phyloP scores from a whole-genome alignment of 2,113 vertebrate species.

The Hippocampus barbouri region DNA sequence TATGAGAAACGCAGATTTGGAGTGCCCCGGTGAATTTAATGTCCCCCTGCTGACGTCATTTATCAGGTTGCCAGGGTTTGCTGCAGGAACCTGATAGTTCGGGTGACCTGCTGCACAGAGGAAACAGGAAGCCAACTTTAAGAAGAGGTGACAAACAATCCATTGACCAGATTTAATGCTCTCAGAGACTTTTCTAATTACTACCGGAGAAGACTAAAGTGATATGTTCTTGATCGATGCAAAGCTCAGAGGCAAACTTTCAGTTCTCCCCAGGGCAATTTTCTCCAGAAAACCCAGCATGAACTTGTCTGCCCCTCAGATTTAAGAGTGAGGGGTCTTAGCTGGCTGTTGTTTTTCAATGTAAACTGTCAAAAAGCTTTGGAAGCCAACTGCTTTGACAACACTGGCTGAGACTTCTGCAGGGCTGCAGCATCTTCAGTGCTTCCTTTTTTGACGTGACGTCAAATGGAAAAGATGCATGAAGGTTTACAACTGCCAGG shows the following conservation, averaged over 20 bases:
- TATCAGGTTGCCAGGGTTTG: conserved; percentile 45
- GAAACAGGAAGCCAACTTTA: conserved; percentile 45
- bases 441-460: conserved; percentile 19
- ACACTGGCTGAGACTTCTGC: conserved; percentile 22
- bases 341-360: conserved; percentile 69
- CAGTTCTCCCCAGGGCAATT: conserved; percentile 31
- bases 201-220: conserved; percentile 33
- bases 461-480: not conserved
- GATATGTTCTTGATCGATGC: conserved; percentile 42
- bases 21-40: conserved; percentile 56
- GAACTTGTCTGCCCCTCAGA: conserved; percentile 50
- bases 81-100: conserved; percentile 43
- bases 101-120: conserved; percentile 30
- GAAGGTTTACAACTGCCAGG: not conserved
- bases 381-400: conserved; percentile 59
- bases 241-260: conserved; percentile 29
- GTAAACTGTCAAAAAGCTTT: conserved; percentile 55
- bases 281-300: conserved; percentile 26
- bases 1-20: conserved; percentile 51
- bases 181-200: conserved; percentile 47
- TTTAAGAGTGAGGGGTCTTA: conserved; percentile 38
- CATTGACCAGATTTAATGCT: conserved; percentile 32
- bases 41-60: conserved; percentile 30
- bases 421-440: conserved; percentile 24
- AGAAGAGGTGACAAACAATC: conserved; percentile 42